Percentiles rank a stretch among this genome's conserved stretches.
Evolutionary conservation across 2,888 invertebrate genomes (phyloP).

Genomic region (Salticus scenicus): DNA sequence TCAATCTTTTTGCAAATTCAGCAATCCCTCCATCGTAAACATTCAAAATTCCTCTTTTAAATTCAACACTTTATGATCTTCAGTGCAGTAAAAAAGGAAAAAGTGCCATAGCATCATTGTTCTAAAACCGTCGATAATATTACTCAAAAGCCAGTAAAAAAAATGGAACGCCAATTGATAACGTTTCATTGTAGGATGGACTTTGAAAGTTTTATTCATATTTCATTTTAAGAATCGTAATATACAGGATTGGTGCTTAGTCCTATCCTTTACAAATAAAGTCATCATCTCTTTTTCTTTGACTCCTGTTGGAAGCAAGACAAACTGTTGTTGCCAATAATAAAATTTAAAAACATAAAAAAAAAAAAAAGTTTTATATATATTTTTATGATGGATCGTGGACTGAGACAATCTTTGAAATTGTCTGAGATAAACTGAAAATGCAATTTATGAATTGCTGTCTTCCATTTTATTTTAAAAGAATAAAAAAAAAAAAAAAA

Average conservation of each 20-base stretch:
- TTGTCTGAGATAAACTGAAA: slow-evolving; percentile 68
- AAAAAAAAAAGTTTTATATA: slow-evolving; percentile 21
- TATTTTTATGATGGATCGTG: slow-evolving; percentile 60
- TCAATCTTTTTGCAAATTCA: neutral
- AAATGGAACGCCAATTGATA: slow-evolving; percentile 14
- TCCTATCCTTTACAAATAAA: slow-evolving; percentile 35
- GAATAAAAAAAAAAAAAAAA: neutral
- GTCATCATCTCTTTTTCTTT: slow-evolving; percentile 28
- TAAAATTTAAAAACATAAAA: slow-evolving; percentile 56
- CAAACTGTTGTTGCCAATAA: slow-evolving; percentile 68
- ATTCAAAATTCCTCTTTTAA: slow-evolving; percentile 16
- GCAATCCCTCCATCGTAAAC: slow-evolving; percentile 20
- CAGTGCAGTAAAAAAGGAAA: neutral
- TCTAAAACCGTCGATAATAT: slow-evolving; percentile 32
- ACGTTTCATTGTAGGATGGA: neutral
- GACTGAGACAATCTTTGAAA: slow-evolving; percentile 64
- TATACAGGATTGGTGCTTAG: neutral
- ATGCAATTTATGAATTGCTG: slow-evolving; percentile 67
- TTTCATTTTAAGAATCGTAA: slow-evolving; percentile 6
- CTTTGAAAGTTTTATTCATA: slow-evolving; percentile 22
- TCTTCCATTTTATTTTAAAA: slow-evolving; percentile 46
- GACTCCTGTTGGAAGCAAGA: slow-evolving; percentile 46
- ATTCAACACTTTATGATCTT: slow-evolving; percentile 17
- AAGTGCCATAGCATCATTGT: slow-evolving; percentile 24
- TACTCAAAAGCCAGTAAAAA: slow-evolving; percentile 10